phyloP scores from a whole-genome alignment of 2,113 vertebrate genomes.

The Crotalus tigris region DNA sequence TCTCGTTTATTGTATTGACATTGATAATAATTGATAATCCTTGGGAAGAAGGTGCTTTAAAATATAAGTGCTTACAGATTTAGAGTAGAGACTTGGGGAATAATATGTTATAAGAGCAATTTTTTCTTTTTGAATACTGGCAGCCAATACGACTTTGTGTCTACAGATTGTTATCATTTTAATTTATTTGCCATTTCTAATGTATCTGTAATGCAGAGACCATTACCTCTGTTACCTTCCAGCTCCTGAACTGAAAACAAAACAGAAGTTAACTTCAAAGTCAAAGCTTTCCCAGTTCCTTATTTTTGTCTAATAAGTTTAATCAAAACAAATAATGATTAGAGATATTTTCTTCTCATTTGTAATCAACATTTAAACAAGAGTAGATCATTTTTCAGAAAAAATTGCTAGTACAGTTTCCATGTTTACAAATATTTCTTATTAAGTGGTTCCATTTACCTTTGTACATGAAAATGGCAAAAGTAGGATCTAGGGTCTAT shows the following conservation, averaged over 20 bases:
- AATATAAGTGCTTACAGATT: slow-evolving; percentile 9
- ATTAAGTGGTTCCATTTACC: not conserved
- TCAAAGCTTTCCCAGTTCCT: not conserved
- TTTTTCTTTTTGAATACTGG: not conserved
- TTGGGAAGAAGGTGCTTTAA: slow-evolving; percentile 8
- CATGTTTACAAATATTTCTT: not conserved
- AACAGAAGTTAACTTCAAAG: not conserved
- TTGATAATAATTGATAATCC: not conserved
- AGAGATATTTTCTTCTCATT: not conserved
- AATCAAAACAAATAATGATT: not conserved
- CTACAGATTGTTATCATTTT: not conserved
- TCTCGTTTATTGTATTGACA: not conserved
- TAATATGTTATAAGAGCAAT: slow-evolving; percentile 14
- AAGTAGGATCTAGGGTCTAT: too few relatives aligned
- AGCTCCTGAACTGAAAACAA: not conserved
- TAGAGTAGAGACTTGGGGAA: not conserved
- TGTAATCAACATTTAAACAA: not conserved
- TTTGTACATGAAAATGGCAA: not conserved
- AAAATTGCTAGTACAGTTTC: not conserved
- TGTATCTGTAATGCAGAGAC: not conserved
- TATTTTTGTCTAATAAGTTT: slow-evolving; percentile 17
- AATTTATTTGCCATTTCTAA: not conserved
- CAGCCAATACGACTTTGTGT: not conserved
- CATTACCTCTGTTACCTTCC: fast-evolving
- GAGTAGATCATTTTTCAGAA: not conserved